Evolutionary conservation across 2,888 invertebrate genomes (phyloP), one percentile per base, ranked within the genome.

Genomic region (Drosophila mayaguana): DNA sequence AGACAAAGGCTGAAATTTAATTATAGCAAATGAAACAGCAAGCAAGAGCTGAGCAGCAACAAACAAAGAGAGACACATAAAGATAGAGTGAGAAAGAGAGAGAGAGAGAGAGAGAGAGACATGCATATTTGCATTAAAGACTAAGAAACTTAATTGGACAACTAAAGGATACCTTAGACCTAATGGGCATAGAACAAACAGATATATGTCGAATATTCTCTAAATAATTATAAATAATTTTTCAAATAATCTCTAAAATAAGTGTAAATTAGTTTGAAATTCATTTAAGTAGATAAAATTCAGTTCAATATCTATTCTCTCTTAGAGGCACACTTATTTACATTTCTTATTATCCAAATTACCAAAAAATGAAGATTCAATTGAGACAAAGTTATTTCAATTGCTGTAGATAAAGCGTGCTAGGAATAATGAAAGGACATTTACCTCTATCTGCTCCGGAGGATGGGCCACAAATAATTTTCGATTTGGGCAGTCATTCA

Each of bases 401-500:
- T 18, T 40, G n/a, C 25, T n/a, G 25, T 38, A 28, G 54, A 54
- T 40, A 40, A 25, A n/a, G 34, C 16, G 12, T 2, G 25, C 0
- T n/a, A 40, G 20, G 28, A 12, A 7, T 22, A 51, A 43, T 43
- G 12, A 6, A 34, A 2, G 14, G 9, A 2, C 34, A 25, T 12
- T 16, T 43, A 45, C 36, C 28, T 36, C 50, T 42, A 12, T 42
- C 36, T 28, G 25, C 43, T 40, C n/a, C 12, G 9, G 16, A 12
- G 16, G 12, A 16, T 18, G 43, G 9, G 5, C 62, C 8, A 32
- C 53, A 69, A 59, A 59, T 66, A 40, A 56, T 40, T 51, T 56
- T 61, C 22, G 61, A 50, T 71, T 60, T 42, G 50, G 64, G 5
- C 55, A 70, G 76, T 78, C 70, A 71, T 73, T 80, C 72, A 61